These are phyloP conservation scores for Pteria penguin DNA, from an alignment of 2,888 invertebrate species.

Conservation along the genomic window DNA sequence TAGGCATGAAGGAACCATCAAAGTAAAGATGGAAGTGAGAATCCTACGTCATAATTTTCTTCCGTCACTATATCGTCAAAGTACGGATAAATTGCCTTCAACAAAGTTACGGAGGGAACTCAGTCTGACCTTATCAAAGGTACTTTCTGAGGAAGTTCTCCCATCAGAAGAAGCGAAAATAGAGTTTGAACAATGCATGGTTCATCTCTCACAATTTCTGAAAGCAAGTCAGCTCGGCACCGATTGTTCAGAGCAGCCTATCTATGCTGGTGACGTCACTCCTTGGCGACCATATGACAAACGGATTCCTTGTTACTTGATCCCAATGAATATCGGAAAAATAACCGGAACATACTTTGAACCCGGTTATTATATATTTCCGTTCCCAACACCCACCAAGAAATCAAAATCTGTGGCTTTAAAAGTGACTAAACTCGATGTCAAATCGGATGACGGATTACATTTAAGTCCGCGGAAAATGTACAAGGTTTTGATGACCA, in stretches of 20 bases:
- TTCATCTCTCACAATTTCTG: slow-evolving; percentile 12
- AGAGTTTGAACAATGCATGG: slow-evolving; percentile 28
- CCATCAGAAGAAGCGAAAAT: slow-evolving; percentile 21
- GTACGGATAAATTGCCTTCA: slow-evolving; percentile 32
- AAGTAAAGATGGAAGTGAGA: slow-evolving; percentile 32
- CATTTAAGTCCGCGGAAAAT: slow-evolving; percentile 66
- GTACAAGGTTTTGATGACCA: slow-evolving; percentile 56
- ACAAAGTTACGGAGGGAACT: slow-evolving; percentile 36
- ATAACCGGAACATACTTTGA: slow-evolving; percentile 24
- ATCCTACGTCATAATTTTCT: slow-evolving; percentile 36
- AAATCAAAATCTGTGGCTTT: slow-evolving; percentile 17
- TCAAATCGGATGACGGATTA: slow-evolving; percentile 61
- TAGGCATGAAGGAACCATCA: too few species aligned
- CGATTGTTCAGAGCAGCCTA: slow-evolving; percentile 34
- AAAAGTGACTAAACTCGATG: slow-evolving; percentile 35
- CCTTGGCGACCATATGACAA: slow-evolving; percentile 36
- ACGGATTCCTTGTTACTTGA: slow-evolving; percentile 21
- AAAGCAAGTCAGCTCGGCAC: slow-evolving; percentile 30
- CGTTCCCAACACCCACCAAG: slow-evolving; percentile 30
- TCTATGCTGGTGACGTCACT: slow-evolving; percentile 38
- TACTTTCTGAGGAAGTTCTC: slow-evolving; percentile 12
- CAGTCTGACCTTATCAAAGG: slow-evolving; percentile 27
- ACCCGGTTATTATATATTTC: slow-evolving; percentile 40
- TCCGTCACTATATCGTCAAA: slow-evolving; percentile 37
- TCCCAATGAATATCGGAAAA: slow-evolving; percentile 39